These are phyloP conservation scores for Meiosimyza platycephala DNA, from an alignment of 2,888 invertebrate species.

Conservation along the genomic window DNA sequence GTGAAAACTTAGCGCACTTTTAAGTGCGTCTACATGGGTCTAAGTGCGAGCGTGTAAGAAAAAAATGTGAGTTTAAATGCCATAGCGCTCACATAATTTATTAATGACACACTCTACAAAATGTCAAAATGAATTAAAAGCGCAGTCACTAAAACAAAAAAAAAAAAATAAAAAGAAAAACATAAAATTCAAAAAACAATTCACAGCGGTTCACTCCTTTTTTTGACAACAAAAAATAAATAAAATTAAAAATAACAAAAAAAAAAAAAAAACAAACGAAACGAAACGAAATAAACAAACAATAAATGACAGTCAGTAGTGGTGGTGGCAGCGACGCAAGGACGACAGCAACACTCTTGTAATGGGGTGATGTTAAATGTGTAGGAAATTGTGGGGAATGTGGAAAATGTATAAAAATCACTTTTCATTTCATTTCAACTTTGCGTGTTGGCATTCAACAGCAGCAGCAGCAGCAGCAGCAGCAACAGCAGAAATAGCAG, in stretches of 20 bases:
- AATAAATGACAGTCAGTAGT: too few relatives aligned
- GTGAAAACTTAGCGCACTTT: too few relatives aligned
- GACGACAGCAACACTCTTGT: too few relatives aligned
- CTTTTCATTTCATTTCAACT: not conserved
- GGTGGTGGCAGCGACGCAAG: too few relatives aligned
- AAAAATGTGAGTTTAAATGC: too few relatives aligned
- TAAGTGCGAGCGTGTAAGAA: too few relatives aligned
- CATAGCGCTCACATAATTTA: not conserved
- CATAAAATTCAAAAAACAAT: too few relatives aligned
- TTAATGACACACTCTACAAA: not conserved
- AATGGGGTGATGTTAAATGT: too few relatives aligned
- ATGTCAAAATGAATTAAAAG: constrained; percentile 6
- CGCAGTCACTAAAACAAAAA: constrained; percentile 2
- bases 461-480: not conserved
- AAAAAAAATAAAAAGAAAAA: not conserved
- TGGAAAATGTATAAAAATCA: constrained; percentile 10
- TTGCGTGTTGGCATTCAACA: constrained; percentile 7
- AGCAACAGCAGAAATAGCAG: not conserved
- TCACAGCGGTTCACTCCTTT: not conserved
- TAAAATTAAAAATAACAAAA: not conserved
- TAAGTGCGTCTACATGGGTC: too few relatives aligned
- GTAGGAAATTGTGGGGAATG: not conserved
- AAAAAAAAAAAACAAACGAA: not conserved
- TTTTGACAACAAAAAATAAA: not conserved
- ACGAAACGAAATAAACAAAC: not conserved